Base-by-base conservation (phyloP, 2,888 invertebrate genomes). In the Tanytarsus gracilentus region DNA sequence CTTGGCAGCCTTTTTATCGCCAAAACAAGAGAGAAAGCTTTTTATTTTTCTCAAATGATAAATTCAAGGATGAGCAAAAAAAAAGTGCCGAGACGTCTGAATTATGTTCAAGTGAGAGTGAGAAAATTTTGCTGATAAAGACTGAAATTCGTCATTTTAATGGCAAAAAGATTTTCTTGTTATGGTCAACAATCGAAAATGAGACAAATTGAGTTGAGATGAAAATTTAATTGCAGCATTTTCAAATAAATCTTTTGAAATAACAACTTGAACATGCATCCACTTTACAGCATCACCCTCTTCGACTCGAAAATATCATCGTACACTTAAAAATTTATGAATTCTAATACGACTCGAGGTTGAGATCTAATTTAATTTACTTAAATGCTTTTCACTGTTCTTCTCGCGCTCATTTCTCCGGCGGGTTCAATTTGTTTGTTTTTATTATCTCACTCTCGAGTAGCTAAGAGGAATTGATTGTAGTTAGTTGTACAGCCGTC, bases 301-400 rank as follows among this genome's bases (percentile, higher is more conserved):
- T 14, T 21, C 30, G 25, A 49, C 18, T 14, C 18, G 21, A 21
- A 23, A 44, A 44, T 52, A 9, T 40, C 14, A 9, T n/a, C 40
- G 40, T 40, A 30, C 52, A 52, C 52, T 52, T 30, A 52, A 50
- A 50, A 52, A 30, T 52, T 52, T 52, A 52, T 52, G 52, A 52
- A 52, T 52, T 52, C 30, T 29, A 49, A 49, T 49, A 49, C 44
- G 23, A 44, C 49, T 26, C 26, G n/a, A n/a, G n/a, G n/a, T n/a
- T n/a, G n/a, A n/a, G n/a, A n/a, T 49, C 49, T 49, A 52, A 52
- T 52, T 52, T 52, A 52, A 52, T 52, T 52, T 52, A 52, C 30
- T 52, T 52, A 52, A 52, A 52, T 52, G 52, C 52, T 52, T 52
- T 52, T 52, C 52, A 21, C 52, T 52, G 52, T 52, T 52, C 30